Percentiles rank a stretch among this genome's conserved stretches.
phyloP scores from a whole-genome alignment of 2,797 vertebrate species.

The Choloepus didactylus region DNA sequence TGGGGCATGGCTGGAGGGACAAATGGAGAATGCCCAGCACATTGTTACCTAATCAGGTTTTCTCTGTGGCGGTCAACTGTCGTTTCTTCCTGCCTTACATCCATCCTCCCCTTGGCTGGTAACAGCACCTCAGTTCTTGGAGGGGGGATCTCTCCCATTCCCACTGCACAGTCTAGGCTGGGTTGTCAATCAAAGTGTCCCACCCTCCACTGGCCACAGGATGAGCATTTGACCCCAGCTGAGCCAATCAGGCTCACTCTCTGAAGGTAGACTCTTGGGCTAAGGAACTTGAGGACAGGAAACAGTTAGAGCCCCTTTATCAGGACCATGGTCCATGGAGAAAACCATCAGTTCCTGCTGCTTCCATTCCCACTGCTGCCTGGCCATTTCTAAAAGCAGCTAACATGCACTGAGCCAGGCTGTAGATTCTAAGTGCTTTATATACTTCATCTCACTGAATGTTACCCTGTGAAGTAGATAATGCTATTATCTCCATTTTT shows the following conservation, averaged over 20 bases:
- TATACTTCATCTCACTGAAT: background rate
- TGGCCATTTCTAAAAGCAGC: background rate
- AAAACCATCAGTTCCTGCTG: background rate
- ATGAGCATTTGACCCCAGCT: background rate
- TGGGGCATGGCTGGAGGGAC: background rate
- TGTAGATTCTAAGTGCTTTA: background rate
- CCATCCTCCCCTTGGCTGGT: background rate
- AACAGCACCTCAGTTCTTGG: background rate
- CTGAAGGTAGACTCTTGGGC: background rate
- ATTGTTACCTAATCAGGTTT: background rate
- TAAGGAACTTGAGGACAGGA: background rate
- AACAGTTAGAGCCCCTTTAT: background rate
- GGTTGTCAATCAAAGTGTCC: background rate
- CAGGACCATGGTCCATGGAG: background rate
- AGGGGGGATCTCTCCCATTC: background rate
- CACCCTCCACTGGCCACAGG: background rate
- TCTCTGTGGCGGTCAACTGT: too few species aligned
- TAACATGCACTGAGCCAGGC: background rate
- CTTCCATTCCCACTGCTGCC: background rate
- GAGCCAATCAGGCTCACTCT: background rate
- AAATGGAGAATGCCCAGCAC: background rate
- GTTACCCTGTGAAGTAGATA: background rate
- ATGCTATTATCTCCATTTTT: background rate
- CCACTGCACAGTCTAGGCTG: background rate
- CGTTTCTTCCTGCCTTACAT: background rate